Conservation (phyloP, 1,140 invertebrate genomes). For the Drosophila parvula region DNA sequence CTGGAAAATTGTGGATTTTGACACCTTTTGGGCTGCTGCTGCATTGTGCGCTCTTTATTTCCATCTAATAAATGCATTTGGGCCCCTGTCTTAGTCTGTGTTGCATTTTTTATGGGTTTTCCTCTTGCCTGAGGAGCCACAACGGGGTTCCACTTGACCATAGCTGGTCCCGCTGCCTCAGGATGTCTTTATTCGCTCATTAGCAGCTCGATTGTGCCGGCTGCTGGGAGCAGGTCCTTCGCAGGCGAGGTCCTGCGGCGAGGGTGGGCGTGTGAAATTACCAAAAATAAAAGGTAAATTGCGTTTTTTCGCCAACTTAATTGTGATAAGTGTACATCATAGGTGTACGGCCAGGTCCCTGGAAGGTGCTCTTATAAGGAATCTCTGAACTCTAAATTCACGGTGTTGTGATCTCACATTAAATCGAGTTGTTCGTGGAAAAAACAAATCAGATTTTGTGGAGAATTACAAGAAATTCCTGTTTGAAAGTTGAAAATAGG, state of each 20-base stretch:
- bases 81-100: conserved; percentile 36
- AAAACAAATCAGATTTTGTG: background rate
- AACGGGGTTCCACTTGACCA: conserved; percentile 57
- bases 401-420: background rate
- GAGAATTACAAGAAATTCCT: background rate
- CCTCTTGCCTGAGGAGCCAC: conserved; percentile 51
- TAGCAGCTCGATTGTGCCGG: conserved; percentile 72
- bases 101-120: conserved; percentile 79
- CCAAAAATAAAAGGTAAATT: conserved; percentile 48
- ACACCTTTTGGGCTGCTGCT: conserved; percentile 68
- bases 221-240: conserved; percentile 26
- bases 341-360: background rate
- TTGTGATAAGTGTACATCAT: conserved; percentile 10
- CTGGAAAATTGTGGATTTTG: conserved; percentile 80
- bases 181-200: conserved; percentile 81
- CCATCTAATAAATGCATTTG: conserved; percentile 73
- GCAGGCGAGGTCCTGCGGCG: conserved; percentile 65
- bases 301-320: conserved; percentile 30
- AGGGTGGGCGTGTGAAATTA: conserved; percentile 68
- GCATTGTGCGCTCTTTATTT: conserved; percentile 68
- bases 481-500: background rate
- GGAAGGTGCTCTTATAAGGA: background rate
- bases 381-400: background rate
- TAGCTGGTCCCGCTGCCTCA: conserved; percentile 37
- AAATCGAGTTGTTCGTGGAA: background rate